Percentiles rank a stretch among this genome's conserved stretches.
phyloP scores from a whole-genome alignment of 2,888 invertebrate genomes.

The Axea sp. region DNA sequence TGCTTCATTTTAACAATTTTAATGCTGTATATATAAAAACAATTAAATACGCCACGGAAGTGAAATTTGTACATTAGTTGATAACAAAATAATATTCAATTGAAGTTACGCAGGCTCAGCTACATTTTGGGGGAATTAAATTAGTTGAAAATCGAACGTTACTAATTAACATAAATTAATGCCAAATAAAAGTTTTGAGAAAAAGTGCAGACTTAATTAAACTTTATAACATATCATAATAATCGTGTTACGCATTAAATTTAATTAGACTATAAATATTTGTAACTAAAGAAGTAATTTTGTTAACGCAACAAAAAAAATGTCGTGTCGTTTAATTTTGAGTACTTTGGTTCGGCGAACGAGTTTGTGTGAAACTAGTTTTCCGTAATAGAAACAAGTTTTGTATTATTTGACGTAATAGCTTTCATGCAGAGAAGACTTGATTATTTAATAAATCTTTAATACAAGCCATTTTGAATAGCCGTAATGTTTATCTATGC shows the following conservation, averaged over 20 bases:
- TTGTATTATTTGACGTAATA: slow-evolving; percentile 29
- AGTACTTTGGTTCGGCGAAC: slow-evolving; percentile 3
- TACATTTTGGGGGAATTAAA: too few species aligned
- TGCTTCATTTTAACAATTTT: too few species aligned
- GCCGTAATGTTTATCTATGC: too few species aligned
- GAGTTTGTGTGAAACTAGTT: slow-evolving; percentile 19
- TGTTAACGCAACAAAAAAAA: slow-evolving; percentile 20
- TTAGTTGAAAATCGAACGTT: too few species aligned
- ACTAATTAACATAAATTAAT: too few species aligned
- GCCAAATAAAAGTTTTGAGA: too few species aligned
- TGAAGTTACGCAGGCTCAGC: too few species aligned
- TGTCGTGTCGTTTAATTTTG: slow-evolving; percentile 10
- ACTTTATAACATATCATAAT: neutral
- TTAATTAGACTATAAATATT: slow-evolving; percentile 30
- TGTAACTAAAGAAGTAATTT: slow-evolving; percentile 17
- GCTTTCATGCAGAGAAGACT: slow-evolving; percentile 10
- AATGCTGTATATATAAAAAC: too few species aligned
- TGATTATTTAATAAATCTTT: slow-evolving; percentile 33
- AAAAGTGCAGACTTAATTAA: neutral
- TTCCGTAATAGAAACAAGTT: slow-evolving; percentile 31
- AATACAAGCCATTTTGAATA: too few species aligned
- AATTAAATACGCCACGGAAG: too few species aligned
- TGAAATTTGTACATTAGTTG: too few species aligned
- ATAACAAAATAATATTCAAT: too few species aligned
- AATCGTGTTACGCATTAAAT: neutral